A percentile compares a stretch with the other conserved stretches of the same genome.
These are phyloP conservation scores for Ochropleura leucogaster DNA, from an alignment of 2,888 invertebrate genomes.

Conservation along the genomic window DNA sequence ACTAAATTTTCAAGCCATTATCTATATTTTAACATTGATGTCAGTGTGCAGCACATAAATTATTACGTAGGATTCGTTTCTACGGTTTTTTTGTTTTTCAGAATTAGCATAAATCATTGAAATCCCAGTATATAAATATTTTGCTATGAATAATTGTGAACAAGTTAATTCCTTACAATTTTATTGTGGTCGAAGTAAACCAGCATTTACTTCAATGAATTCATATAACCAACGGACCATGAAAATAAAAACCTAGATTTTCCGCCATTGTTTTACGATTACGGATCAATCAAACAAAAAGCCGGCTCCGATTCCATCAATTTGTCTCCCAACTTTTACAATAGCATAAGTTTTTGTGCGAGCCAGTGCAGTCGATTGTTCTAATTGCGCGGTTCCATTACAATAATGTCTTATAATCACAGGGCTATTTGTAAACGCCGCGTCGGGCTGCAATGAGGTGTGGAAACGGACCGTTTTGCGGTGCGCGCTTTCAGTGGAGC, in stretches of 20 bases:
- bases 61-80: background rate
- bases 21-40: background rate
- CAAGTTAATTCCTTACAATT: background rate
- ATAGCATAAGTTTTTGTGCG: conserved; percentile 74
- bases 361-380: conserved; percentile 77
- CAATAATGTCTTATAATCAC: conserved; percentile 87
- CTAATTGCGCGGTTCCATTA: conserved; percentile 87
- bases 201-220: background rate
- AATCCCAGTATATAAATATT: background rate
- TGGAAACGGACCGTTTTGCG: conserved; percentile 87
- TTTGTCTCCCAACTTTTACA: conserved; percentile 67
- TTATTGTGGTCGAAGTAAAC: background rate
- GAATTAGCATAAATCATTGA: background rate
- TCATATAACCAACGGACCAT: conserved; percentile 12
- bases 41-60: background rate
- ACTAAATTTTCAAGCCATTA: conserved; percentile 13
- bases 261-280: conserved; percentile 30
- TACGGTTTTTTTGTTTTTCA: too few relatives aligned
- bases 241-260: conserved; percentile 29
- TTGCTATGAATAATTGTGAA: background rate
- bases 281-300: conserved; percentile 56
- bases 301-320: conserved; percentile 55
- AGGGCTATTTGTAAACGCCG: conserved; percentile 85
- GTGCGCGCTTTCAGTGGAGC: conserved; percentile 78
- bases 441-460: conserved; percentile 86